Conservation (phyloP, 2,888 invertebrate species). For the Steinernema hermaphroditum region DNA sequence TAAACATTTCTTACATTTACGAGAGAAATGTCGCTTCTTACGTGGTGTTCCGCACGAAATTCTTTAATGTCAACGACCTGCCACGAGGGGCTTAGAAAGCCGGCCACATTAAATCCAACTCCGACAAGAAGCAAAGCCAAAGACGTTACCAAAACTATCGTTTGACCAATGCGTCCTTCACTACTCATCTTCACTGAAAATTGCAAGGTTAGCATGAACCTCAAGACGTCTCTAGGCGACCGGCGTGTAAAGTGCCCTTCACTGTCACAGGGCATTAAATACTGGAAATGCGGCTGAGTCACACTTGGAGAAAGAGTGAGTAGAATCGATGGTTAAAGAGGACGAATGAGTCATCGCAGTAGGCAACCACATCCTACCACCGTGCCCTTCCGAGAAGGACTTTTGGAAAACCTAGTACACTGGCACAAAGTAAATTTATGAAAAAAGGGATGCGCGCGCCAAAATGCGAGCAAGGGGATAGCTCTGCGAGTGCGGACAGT, state of each 20-base stretch:
- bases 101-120: slow-evolving; percentile 46
- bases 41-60: slow-evolving; percentile 64
- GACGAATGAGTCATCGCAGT: neutral
- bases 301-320: neutral
- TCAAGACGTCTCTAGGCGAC: no score
- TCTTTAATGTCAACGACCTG: slow-evolving; percentile 65
- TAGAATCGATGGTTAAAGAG: neutral
- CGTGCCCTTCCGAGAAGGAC: no score
- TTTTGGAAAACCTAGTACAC: no score
- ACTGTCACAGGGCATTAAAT: neutral
- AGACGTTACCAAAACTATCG: slow-evolving; percentile 30
- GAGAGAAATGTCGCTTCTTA: no score
- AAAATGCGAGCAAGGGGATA: slow-evolving; percentile 3
- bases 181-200: slow-evolving; percentile 1
- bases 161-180: slow-evolving; percentile 29
- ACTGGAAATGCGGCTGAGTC: neutral
- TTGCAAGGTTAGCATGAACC: no score
- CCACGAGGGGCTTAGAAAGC: slow-evolving; percentile 56
- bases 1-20: slow-evolving; percentile 43
- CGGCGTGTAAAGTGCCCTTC: no score
- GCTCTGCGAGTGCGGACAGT: slow-evolving; percentile 17
- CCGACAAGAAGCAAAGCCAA: slow-evolving; percentile 43
- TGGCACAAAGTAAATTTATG: neutral
- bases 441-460: neutral
- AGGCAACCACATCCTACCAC: no score